phyloP scores from a whole-genome alignment of 2,797 vertebrate species.

The Avahi laniger region DNA sequence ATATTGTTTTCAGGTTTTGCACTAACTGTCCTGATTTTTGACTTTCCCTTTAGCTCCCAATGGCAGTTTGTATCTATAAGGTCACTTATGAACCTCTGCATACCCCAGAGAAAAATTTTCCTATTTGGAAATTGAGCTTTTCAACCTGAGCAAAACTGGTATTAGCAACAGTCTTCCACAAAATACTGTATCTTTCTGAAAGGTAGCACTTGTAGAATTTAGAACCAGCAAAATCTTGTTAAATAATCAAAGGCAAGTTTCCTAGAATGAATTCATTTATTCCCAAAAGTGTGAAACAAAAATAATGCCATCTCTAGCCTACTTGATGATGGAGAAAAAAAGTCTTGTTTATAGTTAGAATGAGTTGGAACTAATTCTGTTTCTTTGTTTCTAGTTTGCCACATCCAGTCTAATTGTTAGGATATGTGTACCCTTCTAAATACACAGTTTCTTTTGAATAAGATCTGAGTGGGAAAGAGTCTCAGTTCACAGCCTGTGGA shows the following conservation, averaged over 20 bases:
- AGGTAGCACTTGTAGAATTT: not conserved
- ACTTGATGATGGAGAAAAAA: not conserved
- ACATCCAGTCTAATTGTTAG: constrained; percentile 29
- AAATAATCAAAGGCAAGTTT: not conserved
- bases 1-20: not conserved
- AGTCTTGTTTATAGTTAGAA: constrained; percentile 42
- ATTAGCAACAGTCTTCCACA: not conserved
- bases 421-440: constrained; percentile 41
- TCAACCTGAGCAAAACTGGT: not conserved
- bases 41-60: not conserved
- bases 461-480: constrained; percentile 55
- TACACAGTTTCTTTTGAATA: constrained; percentile 57
- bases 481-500: constrained; percentile 3
- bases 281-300: constrained; percentile 25
- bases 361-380: constrained; percentile 54
- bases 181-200: not conserved
- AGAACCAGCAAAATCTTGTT: constrained; percentile 31
- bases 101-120: not conserved
- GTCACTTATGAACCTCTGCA: not conserved
- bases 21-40: not conserved
- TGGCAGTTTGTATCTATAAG: not conserved
- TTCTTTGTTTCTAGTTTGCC: constrained; percentile 42
- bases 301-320: not conserved
- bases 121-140: not conserved
- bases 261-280: constrained; percentile 20